Evolutionary conservation across 2,113 vertebrate genomes (phyloP), one percentile per base, ranked within the genome.

Genomic region (Cinclus mexicanus): DNA sequence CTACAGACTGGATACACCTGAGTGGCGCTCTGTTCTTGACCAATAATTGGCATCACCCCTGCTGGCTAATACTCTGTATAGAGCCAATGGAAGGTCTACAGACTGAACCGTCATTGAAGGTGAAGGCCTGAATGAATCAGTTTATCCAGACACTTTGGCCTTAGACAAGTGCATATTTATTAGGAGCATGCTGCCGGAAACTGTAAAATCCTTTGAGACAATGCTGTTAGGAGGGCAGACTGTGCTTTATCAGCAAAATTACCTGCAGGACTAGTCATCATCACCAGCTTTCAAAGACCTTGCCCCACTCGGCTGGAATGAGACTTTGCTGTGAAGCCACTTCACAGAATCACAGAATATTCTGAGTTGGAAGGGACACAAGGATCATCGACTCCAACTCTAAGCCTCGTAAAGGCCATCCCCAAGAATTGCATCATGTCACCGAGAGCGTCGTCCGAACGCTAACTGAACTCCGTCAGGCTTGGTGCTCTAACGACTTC

Each of bases 11-110:
- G 26, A 14, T 26, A 52, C 15, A 52, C 26, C 50, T 23, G 12
- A 26, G 12, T 4, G 8, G 14, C 33, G 14, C 21, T 12, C 2
- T 29, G 22, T 28, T 57, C 44, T 41, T 17, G 8, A 11, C 23
- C 17, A 76, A 29, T 14, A 33, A 21, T 3, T 23, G 2, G 3
- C 12, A 28, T 21, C 31, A 18, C 3, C 6, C 11, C 4, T 0
- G 0, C 31, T 10, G n/a, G 24, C 25, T 55, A 26, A 41, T 37
- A 11, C 10, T 12, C 29, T 33, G 1, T 35, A 6, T 5, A 6
- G 11, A 31, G 8, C 14, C 29, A 15, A 4, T 2, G 8, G 61
- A 61, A 1, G 7, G 6, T 9, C 23, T 81, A 26, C 15, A 72
- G 60, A 25, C 55, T 7, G 9, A 55, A 15, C 29, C 0, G 1